phyloP scores from a whole-genome alignment of 2,888 invertebrate genomes.

The Thera britannica region DNA sequence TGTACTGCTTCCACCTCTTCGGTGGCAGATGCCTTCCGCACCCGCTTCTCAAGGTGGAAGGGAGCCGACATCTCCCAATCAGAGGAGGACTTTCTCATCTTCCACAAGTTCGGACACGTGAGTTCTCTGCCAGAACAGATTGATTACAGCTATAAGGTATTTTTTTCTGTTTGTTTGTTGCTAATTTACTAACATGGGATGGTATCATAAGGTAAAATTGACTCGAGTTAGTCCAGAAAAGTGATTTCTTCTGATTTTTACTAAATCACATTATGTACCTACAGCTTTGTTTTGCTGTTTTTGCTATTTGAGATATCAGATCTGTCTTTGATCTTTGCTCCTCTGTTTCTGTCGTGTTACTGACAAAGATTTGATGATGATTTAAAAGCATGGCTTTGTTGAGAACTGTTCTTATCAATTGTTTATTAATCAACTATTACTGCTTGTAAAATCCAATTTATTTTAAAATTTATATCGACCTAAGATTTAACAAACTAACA shows the following conservation, averaged over 20 bases:
- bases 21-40: constrained; percentile 93
- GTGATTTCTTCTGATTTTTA: too few relatives aligned
- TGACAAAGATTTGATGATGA: too few relatives aligned
- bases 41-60: constrained; percentile 93
- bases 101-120: constrained; percentile 96
- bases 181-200: constrained; percentile 57
- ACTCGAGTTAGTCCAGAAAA: background rate
- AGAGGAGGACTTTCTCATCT: constrained; percentile 94
- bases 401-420: background rate
- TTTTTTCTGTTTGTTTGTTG: constrained; percentile 57
- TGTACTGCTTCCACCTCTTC: constrained; percentile 94
- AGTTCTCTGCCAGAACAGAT: constrained; percentile 79
- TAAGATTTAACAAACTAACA: constrained; percentile 46
- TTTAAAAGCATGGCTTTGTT: background rate
- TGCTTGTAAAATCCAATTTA: constrained; percentile 6
- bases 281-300: too few relatives aligned
- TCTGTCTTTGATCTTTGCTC: background rate
- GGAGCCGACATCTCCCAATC: constrained; percentile 93
- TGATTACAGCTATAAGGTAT: constrained; percentile 73
- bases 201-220: constrained; percentile 23
- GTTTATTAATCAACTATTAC: background rate
- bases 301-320: background rate
- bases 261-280: too few relatives aligned
- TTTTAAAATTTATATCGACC: constrained; percentile 26
- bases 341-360: too few relatives aligned